Percentiles rank a stretch among this genome's conserved stretches.
phyloP scores from a whole-genome alignment of 2,113 vertebrate species.

The Lepus americanus region DNA sequence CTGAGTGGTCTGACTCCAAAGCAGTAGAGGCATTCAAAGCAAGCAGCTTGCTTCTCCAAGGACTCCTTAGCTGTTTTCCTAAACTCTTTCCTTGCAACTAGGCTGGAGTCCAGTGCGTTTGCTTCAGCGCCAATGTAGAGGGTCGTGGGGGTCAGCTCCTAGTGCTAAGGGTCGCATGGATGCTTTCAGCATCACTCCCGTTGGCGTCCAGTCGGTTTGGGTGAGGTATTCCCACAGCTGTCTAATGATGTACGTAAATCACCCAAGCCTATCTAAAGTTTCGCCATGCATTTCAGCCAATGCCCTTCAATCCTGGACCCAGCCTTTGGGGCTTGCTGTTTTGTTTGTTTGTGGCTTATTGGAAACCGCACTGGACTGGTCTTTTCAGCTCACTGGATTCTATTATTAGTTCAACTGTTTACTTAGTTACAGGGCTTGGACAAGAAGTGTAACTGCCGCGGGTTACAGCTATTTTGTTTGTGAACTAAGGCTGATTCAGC shows the following conservation, averaged over 20 bases:
- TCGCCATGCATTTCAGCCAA: neutral
- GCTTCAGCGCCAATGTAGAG: neutral
- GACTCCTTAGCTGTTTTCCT: neutral
- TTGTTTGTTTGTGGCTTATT: constrained; percentile 30
- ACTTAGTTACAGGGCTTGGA: neutral
- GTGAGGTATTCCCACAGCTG: neutral
- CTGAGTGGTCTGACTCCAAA: neutral
- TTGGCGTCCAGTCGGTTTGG: neutral
- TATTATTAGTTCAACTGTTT: neutral
- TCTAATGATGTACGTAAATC: neutral
- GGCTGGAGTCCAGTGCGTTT: neutral
- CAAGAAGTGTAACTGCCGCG: neutral
- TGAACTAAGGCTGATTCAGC: neutral
- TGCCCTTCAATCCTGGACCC: neutral
- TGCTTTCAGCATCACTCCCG: neutral
- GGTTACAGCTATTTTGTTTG: neutral
- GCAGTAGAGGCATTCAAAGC: neutral
- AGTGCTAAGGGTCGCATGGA: constrained; percentile 11
- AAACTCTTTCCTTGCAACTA: constrained; percentile 59
- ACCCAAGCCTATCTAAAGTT: neutral
- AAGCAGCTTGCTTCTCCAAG: neutral
- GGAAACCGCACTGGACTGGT: neutral
- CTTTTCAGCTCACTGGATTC: neutral
- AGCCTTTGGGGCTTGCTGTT: neutral
- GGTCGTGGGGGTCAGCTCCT: too few relatives aligned